These are phyloP conservation scores for Pseudococcus jackbeardsleyi DNA, from an alignment of 2,888 invertebrate genomes.

Conservation along the genomic window DNA sequence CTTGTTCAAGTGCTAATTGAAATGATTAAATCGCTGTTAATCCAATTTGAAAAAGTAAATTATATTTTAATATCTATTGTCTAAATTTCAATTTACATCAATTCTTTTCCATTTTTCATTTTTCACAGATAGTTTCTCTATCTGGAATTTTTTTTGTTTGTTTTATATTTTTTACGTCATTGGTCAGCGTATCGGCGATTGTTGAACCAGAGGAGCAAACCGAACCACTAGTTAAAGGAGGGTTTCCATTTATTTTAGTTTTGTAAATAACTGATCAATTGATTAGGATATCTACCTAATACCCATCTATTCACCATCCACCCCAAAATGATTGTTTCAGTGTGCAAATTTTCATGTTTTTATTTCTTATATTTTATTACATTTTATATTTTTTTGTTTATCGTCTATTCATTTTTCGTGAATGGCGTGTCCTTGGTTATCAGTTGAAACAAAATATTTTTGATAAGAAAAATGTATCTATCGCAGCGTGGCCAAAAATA, in stretches of 20 bases:
- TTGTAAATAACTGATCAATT: not conserved
- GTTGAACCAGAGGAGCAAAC: too few relatives aligned
- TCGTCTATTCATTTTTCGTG: not conserved
- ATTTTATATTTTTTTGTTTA: not conserved
- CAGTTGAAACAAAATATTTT: not conserved
- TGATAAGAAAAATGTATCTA: too few relatives aligned
- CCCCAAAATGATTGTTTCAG: not conserved
- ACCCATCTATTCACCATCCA: not conserved
- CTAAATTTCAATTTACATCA: too few relatives aligned
- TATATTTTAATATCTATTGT: not conserved
- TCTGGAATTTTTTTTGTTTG: not conserved
- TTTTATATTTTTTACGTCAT: not conserved
- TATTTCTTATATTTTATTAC: not conserved
- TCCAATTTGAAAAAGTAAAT: not conserved
- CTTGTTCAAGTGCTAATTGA: not conserved
- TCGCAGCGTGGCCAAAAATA: too few relatives aligned
- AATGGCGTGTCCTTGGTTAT: not conserved
- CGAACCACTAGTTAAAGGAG: not conserved
- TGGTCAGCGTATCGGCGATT: not conserved
- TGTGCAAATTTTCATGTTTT: not conserved
- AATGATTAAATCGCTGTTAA: not conserved
- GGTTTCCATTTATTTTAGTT: not conserved
- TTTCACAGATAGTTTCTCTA: not conserved
- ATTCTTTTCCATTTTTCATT: not conserved
- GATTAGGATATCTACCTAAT: too few relatives aligned